These are phyloP conservation scores for Yponomeuta sedellus DNA, from an alignment of 2,888 invertebrate species.

Conservation along the genomic window DNA sequence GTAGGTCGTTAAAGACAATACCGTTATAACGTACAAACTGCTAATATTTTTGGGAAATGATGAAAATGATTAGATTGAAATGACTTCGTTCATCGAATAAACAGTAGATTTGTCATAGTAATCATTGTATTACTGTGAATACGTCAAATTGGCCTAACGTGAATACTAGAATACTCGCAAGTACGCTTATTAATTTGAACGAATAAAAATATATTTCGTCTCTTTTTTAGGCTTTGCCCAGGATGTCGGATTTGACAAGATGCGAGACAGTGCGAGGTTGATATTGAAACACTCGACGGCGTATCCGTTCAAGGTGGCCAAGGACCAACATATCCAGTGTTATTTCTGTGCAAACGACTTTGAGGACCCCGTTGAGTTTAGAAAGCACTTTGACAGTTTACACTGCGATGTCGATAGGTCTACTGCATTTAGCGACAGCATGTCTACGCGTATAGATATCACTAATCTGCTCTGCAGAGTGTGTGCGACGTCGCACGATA, in stretches of 20 bases:
- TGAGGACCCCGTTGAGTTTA: slow-evolving; percentile 16
- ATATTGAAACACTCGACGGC: slow-evolving; percentile 12
- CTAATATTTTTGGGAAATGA: too few relatives aligned
- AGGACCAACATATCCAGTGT: slow-evolving; percentile 2
- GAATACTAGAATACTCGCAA: neutral
- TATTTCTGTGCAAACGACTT: slow-evolving; percentile 17
- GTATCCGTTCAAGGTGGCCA: slow-evolving; percentile 13
- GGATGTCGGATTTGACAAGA: neutral
- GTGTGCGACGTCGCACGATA: slow-evolving; percentile 5
- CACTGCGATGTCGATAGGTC: slow-evolving; percentile 17
- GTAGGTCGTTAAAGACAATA: too few relatives aligned
- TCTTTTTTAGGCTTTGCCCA: neutral
- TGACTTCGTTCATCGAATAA: too few relatives aligned
- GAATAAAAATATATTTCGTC: slow-evolving; percentile 1
- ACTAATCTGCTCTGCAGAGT: slow-evolving; percentile 16
- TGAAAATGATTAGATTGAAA: too few relatives aligned
- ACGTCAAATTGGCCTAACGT: too few relatives aligned
- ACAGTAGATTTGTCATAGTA: too few relatives aligned
- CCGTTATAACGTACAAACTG: too few relatives aligned
- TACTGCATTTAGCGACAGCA: neutral
- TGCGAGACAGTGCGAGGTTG: neutral
- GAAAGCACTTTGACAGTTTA: slow-evolving; percentile 13
- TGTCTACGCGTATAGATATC: slow-evolving; percentile 15
- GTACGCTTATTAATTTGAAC: neutral
- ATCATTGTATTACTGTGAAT: too few relatives aligned